These are phyloP conservation scores for Philereme vetulata DNA, from an alignment of 2,888 invertebrate genomes.

Conservation along the genomic window DNA sequence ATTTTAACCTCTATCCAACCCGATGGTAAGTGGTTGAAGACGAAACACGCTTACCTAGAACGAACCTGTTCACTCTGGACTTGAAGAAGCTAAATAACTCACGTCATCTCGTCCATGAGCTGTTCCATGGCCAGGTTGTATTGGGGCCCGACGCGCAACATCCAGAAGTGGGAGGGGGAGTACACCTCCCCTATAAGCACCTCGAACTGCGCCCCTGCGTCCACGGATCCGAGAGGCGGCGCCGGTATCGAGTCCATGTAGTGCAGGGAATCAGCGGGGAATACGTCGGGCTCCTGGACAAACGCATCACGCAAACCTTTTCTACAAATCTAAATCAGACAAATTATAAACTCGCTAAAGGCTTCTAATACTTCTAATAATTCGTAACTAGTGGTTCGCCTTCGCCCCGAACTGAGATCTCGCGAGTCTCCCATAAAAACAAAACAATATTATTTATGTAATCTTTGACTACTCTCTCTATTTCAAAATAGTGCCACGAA, in stretches of 20 bases:
- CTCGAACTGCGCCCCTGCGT: constrained; percentile 60
- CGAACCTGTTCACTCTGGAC: no score
- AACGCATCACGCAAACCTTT: neutral
- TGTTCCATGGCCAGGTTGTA: constrained; percentile 65
- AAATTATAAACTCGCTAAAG: no score
- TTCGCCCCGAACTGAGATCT: no score
- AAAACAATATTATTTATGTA: no score
- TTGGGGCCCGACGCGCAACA: constrained; percentile 64
- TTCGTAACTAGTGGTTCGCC: no score
- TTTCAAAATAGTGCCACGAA: no score
- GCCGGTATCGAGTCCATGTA: constrained; percentile 62
- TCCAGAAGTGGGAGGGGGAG: constrained; percentile 84
- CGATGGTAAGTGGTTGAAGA: neutral
- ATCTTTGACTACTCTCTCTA: no score
- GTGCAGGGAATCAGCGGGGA: constrained; percentile 72
- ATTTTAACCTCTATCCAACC: no score
- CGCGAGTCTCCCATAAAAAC: no score
- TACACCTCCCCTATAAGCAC: constrained; percentile 80
- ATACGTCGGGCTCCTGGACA: constrained; percentile 68
- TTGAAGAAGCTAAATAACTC: constrained; percentile 37
- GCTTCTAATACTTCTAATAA: no score
- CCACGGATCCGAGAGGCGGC: constrained; percentile 42
- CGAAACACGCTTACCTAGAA: no score
- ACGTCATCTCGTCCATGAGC: constrained; percentile 82
- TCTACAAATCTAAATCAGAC: no score